These are phyloP conservation scores for Thripadectes ignobilis DNA, from an alignment of 2,797 vertebrate genomes.

Conservation along the genomic window DNA sequence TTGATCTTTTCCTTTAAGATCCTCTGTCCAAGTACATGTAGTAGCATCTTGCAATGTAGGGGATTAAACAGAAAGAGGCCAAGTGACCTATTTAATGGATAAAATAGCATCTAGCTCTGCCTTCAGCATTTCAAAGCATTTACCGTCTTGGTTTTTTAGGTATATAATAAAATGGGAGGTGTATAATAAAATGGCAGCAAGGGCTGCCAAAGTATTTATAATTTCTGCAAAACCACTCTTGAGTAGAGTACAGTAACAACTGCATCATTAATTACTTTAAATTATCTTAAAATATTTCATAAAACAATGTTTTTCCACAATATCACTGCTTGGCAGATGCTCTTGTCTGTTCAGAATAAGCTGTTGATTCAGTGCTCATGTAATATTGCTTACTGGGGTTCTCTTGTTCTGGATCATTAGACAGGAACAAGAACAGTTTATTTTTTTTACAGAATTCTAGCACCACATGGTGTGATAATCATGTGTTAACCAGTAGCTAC, in stretches of 20 bases:
- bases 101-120: neutral
- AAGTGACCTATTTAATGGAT: neutral
- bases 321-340: neutral
- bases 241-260: neutral
- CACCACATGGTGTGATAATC: neutral
- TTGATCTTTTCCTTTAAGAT: neutral
- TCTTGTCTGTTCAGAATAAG: neutral
- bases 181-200: neutral
- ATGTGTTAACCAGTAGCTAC: neutral
- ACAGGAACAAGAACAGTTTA: neutral
- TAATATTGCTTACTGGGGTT: neutral
- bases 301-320: neutral
- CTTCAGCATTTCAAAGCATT: neutral
- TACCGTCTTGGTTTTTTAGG: neutral
- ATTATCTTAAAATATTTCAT: neutral
- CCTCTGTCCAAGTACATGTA: neutral
- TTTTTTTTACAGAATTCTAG: neutral
- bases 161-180: neutral
- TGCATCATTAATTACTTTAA: neutral
- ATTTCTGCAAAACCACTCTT: neutral
- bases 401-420: neutral
- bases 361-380: neutral
- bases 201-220: neutral
- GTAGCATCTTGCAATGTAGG: neutral
- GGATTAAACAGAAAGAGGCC: neutral